Conservation (phyloP, 2,888 invertebrate genomes). For the Drosophila maculinotata region DNA sequence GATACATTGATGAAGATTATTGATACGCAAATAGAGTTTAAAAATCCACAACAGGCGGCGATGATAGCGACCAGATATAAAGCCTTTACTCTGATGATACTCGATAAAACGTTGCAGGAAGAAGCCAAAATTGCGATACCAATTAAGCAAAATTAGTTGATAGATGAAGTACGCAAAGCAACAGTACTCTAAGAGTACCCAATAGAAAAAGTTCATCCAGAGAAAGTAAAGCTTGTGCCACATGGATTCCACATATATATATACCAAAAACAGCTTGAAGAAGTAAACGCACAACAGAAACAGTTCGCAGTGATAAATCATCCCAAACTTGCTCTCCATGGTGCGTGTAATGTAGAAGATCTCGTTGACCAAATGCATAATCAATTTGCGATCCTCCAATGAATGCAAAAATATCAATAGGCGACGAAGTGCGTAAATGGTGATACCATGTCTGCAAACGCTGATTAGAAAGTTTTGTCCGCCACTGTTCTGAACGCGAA, state of each 20-base stretch:
- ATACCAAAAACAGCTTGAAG: conserved; percentile 39
- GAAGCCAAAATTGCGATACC: conserved; percentile 49
- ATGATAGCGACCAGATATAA: conserved; percentile 36
- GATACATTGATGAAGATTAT: conserved; percentile 45
- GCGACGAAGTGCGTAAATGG: conserved; percentile 37
- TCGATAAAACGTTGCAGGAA: conserved; percentile 54
- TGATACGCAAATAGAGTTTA: conserved; percentile 53
- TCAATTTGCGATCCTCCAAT: conserved; percentile 39
- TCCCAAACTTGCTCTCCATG: conserved; percentile 50
- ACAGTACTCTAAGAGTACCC: conserved; percentile 61
- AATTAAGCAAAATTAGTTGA: conserved; percentile 51
- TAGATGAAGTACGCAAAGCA: conserved; percentile 53
- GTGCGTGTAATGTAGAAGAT: conserved; percentile 45
- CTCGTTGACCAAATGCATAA: conserved; percentile 49
- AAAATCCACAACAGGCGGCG: conserved; percentile 45
- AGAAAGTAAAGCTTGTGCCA: conserved; percentile 49
- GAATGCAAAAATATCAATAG: conserved; percentile 47
- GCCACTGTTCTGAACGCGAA: conserved; percentile 28
- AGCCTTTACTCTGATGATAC: conserved; percentile 13
- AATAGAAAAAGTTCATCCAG: conserved; percentile 43
- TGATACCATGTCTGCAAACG: conserved; percentile 10
- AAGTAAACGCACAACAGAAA: conserved; percentile 40
- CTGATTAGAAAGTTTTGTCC: conserved; percentile 54
- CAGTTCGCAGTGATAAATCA: conserved; percentile 51
- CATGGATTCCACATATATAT: conserved; percentile 27